Base-by-base conservation (phyloP, 2,888 invertebrate genomes). In the Luffia ferchaultella region DNA sequence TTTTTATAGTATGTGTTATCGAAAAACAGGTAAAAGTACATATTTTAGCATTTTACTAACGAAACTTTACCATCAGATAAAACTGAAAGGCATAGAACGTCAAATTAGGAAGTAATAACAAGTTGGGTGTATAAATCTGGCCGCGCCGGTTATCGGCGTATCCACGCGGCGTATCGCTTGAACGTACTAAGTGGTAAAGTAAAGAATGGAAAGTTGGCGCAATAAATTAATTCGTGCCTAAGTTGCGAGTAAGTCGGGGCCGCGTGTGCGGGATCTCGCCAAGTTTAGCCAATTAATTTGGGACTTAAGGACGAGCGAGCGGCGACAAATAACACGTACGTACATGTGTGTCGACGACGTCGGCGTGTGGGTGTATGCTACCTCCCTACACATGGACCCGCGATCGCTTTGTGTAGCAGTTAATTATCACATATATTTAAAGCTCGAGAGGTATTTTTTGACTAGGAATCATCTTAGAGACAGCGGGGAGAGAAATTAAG, bases 261-360 rank as follows among this genome's bases (percentile, higher is more conserved):
- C 54, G 60, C 60, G 68, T 67, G 67, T 62, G 71, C 65, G 66
- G 66, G 74, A 75, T 78, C 70, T 72, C 64, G 57, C 68, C 74
- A 78, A 82, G 73, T 80, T 80, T 70, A 67, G 76, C 75, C 80
- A 79, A 82, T 82, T 82, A 80, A 80, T 82, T 82, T 76, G 71
- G 72, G 75, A 63, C 73, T 80, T 80, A 78, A 62, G 60, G 63
- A 64, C 64, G 63, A 63, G 48, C 48, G 18, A n/a, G 65, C 66
- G 62, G 60, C 69, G 68, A 73, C 73, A 76, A 77, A 76, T 75
- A 75, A 72, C 68, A 40, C 17, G 20, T 45, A 15, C 46, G 46
- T 45, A 12, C 30, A 12, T 12, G 30, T 3, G 30, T 30, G 30
- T 30, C 30, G 30, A 3, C 30, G 5, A 12, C 30, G 30, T 12